Conservation (phyloP, 2,797 vertebrate genomes). For the Buphagus erythrorhynchus region DNA sequence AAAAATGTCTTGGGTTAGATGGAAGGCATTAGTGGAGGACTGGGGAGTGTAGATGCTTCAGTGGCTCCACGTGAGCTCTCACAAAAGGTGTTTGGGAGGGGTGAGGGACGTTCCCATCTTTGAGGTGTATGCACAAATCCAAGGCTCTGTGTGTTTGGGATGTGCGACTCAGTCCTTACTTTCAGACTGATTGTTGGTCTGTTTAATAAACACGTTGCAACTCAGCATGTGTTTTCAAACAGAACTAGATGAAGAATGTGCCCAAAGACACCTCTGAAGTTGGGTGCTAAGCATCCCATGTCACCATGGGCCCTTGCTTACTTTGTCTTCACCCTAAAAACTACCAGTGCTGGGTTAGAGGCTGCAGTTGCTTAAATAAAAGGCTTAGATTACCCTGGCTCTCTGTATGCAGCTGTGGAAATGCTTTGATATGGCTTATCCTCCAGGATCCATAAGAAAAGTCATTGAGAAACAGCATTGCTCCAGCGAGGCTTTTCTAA, state of each 20-base stretch:
- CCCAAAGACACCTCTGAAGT: neutral
- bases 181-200: neutral
- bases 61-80: neutral
- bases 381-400: neutral
- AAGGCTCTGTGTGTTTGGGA: neutral
- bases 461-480: constrained; percentile 38
- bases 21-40: neutral
- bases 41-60: neutral
- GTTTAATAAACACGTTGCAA: neutral
- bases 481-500: neutral
- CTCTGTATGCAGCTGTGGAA: constrained; percentile 14
- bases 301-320: fast-evolving
- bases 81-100: fast-evolving
- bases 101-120: neutral
- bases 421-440: neutral
- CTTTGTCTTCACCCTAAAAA: neutral
- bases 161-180: neutral
- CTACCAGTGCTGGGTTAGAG: neutral
- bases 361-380: neutral
- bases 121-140: neutral
- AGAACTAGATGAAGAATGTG: neutral
- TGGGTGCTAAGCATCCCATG: neutral
- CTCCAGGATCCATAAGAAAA: constrained; percentile 48
- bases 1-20: neutral
- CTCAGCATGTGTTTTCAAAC: neutral